Conservation (phyloP, 1,140 invertebrate species). For the Lepidurus couesii region DNA sequence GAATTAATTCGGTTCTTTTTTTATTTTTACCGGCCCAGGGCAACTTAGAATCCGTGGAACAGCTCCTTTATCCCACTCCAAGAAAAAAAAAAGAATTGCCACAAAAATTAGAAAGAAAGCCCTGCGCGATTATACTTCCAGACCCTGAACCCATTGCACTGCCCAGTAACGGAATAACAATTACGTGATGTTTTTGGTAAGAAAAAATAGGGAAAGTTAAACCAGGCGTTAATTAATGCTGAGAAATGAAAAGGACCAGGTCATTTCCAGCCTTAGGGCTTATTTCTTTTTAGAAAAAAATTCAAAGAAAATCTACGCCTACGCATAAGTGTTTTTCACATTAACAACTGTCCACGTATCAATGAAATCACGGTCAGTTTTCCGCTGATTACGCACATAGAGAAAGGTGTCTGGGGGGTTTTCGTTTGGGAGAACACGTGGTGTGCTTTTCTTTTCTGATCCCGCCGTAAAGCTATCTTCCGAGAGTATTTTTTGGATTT, state of each 20-base stretch:
- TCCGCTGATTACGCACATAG: not conserved
- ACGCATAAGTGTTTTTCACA: not conserved
- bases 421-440: not conserved
- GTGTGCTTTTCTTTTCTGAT: not conserved
- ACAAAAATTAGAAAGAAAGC: not conserved
- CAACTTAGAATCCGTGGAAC: not conserved
- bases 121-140: not conserved
- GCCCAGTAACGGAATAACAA: not conserved
- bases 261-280: not conserved
- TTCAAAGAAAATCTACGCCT: not conserved
- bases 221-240: not conserved
- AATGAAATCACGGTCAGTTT: slow-evolving; percentile 16
- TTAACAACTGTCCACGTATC: slow-evolving; percentile 13
- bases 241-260: slow-evolving; percentile 1
- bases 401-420: not conserved
- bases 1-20: slow-evolving; percentile 11
- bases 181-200: not conserved
- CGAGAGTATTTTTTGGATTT: not conserved
- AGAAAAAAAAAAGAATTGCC: not conserved
- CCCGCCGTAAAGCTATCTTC: not conserved
- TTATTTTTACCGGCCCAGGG: not conserved
- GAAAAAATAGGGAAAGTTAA: not conserved
- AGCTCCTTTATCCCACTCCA: not conserved
- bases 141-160: not conserved
- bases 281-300: not conserved